phyloP scores from a whole-genome alignment of 2,797 vertebrate species.

The Sphaeramia orbicularis region DNA sequence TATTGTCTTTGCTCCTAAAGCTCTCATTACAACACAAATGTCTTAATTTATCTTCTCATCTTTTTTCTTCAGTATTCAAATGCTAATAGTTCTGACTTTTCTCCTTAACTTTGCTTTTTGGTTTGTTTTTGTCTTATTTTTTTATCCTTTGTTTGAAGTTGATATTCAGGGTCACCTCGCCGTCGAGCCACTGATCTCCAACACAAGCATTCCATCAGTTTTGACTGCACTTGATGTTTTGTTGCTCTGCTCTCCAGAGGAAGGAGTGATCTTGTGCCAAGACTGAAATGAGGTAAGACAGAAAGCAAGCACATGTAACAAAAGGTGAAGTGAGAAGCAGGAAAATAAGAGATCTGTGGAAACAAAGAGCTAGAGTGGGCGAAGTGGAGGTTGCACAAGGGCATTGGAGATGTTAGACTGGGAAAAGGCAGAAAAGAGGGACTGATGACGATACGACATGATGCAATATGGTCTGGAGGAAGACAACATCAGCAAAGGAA shows the following conservation, averaged over 20 bases:
- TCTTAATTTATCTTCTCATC: neutral
- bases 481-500: no score
- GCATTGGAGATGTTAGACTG: conserved; percentile 37
- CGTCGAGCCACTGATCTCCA: conserved; percentile 44
- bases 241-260: conserved; percentile 33
- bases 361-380: neutral
- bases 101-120: no score
- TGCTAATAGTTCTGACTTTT: conserved; percentile 20
- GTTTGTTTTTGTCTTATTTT: conserved; percentile 15
- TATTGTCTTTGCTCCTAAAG: conserved; percentile 41
- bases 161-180: conserved; percentile 22
- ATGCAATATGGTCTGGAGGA: no score
- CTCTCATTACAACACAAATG: conserved; percentile 50
- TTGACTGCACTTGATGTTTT: conserved; percentile 50
- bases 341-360: conserved; percentile 3
- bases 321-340: conserved; percentile 38
- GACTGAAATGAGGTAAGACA: conserved; percentile 32
- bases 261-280: conserved; percentile 19
- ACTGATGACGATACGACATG: no score
- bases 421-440: conserved; percentile 8
- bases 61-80: conserved; percentile 22
- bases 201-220: conserved; percentile 52
- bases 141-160: conserved; percentile 43
- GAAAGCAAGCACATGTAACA: conserved; percentile 18
- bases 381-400: conserved; percentile 1